A percentile compares a stretch with the other conserved stretches of the same genome.
These are phyloP conservation scores for Drosophila pandora DNA, from an alignment of 1,140 invertebrate genomes.

Conservation along the genomic window DNA sequence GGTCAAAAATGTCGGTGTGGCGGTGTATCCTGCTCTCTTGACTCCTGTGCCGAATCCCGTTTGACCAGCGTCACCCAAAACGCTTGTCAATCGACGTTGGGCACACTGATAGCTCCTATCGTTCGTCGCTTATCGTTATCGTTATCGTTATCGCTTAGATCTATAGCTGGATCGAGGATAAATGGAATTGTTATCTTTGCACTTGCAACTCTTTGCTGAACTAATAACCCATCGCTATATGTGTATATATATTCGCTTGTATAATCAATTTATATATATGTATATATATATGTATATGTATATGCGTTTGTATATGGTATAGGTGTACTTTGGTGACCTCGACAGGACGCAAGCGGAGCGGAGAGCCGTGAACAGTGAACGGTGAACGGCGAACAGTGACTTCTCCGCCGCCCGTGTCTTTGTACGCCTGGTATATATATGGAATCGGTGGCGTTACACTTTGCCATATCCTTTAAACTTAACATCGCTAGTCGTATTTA, in stretches of 20 bases:
- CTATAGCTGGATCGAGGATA: conserved; percentile 15
- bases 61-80: conserved; percentile 56
- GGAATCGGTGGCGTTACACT: conserved; percentile 20
- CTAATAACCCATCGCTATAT: conserved; percentile 55
- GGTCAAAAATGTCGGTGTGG: conserved; percentile 53
- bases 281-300: conserved; percentile 38
- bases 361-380: conserved; percentile 34
- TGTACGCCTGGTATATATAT: conserved; percentile 24
- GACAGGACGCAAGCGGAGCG: conserved; percentile 28
- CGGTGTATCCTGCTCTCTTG: neutral
- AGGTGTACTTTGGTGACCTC: conserved; percentile 33
- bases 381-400: conserved; percentile 26
- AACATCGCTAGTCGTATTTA: conserved; percentile 72
- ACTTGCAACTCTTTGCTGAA: conserved; percentile 43
- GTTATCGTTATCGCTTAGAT: conserved; percentile 15
- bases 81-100: conserved; percentile 51
- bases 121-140: neutral
- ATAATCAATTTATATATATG: conserved; percentile 25
- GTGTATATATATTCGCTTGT: conserved; percentile 12
- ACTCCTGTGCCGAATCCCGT: conserved; percentile 28
- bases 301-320: conserved; percentile 45
- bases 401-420: neutral
- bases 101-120: conserved; percentile 22
- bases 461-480: conserved; percentile 60
- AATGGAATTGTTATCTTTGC: conserved; percentile 42